Evolutionary conservation across 2,113 vertebrate genomes (phyloP), one percentile per base, ranked within the genome.

Genomic region (Todiramphus saurophagus): DNA sequence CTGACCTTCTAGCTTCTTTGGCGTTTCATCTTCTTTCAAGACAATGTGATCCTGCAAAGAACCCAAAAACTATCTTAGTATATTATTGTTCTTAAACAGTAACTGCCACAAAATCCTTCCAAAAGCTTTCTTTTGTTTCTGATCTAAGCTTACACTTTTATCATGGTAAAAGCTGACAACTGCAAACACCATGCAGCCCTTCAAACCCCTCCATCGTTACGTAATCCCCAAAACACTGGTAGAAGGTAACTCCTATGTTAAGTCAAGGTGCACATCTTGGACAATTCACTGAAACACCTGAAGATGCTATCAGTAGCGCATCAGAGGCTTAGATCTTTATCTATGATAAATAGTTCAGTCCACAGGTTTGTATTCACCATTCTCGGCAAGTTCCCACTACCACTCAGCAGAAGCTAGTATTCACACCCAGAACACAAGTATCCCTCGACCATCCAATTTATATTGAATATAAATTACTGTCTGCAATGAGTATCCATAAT

Each of bases 31-130:
- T 93, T 98, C 98, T 83, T 96, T 89, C 64, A 98, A 91, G 33
- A 98, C 92, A 70, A 97, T 82, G 13, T 98, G 98, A 96, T 98
- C 98, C 98, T 98, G 90, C 46, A 97, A 97, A 21, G 37, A 95
- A 50, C 95, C 39, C 66, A 96, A 62, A 35, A 62, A 7, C 17
- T 41, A 21, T 48, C 58, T 92, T 30, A 91, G 41, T 28, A 6
- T n/a, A 56, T 80, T 50, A 39, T 7, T 3, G 1, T 51, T 69
- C 37, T 87, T 50, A 81, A 90, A 90, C 16, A 37, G 19, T 16
- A 89, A 55, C 13, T 77, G 28, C 30, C 31, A 64, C 39, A 90
- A 93, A 87, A 68, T 11, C 35, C 24, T 50, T 72, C 59, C 30
- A n/a, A 37, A 89, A 58, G 17, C 31, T 83, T 63, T 83, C 13